Percentiles rank a stretch among this genome's conserved stretches.
Conservation (phyloP, 1,140 invertebrate species). For the Argopecten irradians region DNA sequence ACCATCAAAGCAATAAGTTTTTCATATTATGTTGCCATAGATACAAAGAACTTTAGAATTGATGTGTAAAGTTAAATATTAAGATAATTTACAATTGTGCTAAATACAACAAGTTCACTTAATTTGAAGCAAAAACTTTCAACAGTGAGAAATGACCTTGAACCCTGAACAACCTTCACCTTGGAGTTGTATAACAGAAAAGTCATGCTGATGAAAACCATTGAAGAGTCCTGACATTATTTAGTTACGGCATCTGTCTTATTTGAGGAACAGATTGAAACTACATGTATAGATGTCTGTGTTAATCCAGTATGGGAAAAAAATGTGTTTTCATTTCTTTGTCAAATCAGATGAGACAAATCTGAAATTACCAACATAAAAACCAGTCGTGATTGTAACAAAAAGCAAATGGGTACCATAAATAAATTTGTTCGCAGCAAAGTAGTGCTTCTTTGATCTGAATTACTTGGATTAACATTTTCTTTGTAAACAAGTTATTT, state of each 20-base stretch:
- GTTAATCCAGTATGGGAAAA: not conserved
- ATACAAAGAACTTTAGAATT: too few species aligned
- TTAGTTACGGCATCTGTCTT: not conserved
- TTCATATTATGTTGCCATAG: too few species aligned
- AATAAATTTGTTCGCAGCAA: not conserved
- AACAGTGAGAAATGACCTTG: not conserved
- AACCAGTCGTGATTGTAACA: not conserved
- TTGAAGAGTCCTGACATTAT: not conserved
- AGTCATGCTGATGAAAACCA: not conserved
- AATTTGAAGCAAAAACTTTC: too few species aligned
- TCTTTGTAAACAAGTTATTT: not conserved
- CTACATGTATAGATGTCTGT: not conserved
- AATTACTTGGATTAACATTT: not conserved
- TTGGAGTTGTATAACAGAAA: not conserved
- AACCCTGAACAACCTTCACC: not conserved
- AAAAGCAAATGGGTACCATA: too few species aligned
- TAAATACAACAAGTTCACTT: too few species aligned
- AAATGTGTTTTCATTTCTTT: not conserved
- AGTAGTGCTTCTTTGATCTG: not conserved
- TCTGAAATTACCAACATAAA: not conserved
- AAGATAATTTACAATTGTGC: too few species aligned
- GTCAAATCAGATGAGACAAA: not conserved
- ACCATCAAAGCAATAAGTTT: too few species aligned
- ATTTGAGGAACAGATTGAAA: not conserved
- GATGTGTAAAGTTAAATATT: too few species aligned